phyloP scores from a whole-genome alignment of 30 jellyfish, hydroid and myxozoan genomes.

The Aurelia sp. region DNA sequence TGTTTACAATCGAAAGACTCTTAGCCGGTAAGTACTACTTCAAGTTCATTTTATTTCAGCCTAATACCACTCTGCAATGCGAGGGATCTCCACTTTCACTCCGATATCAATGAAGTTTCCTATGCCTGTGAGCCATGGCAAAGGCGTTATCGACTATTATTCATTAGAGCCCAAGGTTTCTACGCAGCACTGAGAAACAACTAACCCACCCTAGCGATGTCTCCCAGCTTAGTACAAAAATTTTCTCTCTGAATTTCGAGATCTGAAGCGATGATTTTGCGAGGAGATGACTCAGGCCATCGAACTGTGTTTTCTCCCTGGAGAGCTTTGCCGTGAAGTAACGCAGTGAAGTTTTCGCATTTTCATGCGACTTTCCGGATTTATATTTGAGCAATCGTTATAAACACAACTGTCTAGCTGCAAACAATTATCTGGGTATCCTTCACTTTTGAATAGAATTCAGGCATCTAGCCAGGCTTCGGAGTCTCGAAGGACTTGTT shows the following conservation, averaged over 20 bases:
- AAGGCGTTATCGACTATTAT: constrained; percentile 13
- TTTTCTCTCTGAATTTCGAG: neutral
- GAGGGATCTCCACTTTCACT: too few relatives aligned
- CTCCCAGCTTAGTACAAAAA: too few relatives aligned
- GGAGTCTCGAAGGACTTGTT: neutral
- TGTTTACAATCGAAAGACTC: constrained; percentile 36
- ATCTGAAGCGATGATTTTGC: neutral
- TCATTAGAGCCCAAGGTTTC: neutral
- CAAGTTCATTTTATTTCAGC: neutral
- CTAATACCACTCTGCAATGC: too few relatives aligned
- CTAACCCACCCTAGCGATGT: neutral
- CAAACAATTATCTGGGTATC: constrained; percentile 24
- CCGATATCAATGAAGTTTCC: neutral
- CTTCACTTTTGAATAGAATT: constrained; percentile 12
- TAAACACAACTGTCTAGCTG: constrained; percentile 60
- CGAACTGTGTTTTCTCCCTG: constrained; percentile 5
- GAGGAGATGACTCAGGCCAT: too few relatives aligned
- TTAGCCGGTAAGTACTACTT: constrained; percentile 36
- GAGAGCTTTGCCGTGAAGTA: constrained; percentile 22
- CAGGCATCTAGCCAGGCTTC: constrained; percentile 48
- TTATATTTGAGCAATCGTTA: constrained; percentile 49
- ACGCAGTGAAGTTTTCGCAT: constrained; percentile 39
- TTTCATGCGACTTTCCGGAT: constrained; percentile 63
- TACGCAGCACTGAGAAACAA: neutral
- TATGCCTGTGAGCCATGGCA: constrained; percentile 20